Evolutionary conservation across 2,113 vertebrate genomes (phyloP).

Genomic region (Labeo catla): DNA sequence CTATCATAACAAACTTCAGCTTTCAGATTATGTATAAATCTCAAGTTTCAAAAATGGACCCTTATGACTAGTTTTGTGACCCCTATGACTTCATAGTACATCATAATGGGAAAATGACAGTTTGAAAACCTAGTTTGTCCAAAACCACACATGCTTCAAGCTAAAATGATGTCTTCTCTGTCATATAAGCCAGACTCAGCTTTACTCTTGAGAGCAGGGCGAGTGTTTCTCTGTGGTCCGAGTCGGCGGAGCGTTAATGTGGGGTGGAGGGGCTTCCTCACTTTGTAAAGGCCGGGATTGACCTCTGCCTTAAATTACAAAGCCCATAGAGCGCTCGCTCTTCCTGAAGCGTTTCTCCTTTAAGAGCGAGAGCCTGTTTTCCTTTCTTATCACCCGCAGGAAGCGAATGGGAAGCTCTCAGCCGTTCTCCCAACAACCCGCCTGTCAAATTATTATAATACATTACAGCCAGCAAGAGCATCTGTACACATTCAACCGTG

Average conservation of each 20-base stretch:
- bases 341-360: slow-evolving; percentile 58
- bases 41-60: too few species aligned
- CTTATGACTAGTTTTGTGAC: too few species aligned
- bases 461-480: slow-evolving; percentile 60
- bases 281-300: slow-evolving; percentile 59
- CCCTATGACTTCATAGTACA: too few species aligned
- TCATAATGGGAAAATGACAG: too few species aligned
- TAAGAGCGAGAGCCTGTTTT: slow-evolving; percentile 63
- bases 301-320: slow-evolving; percentile 61
- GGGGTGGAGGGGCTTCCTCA: slow-evolving; percentile 53
- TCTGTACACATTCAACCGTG: neutral
- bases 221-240: too few species aligned
- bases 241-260: slow-evolving; percentile 29
- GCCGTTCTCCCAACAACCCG: slow-evolving; percentile 67
- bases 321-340: slow-evolving; percentile 48
- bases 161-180: too few species aligned
- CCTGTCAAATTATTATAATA: slow-evolving; percentile 78
- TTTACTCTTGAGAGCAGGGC: too few species aligned
- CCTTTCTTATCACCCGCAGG: slow-evolving; percentile 76
- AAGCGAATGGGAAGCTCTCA: slow-evolving; percentile 77
- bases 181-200: too few species aligned
- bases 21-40: too few species aligned
- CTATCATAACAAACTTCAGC: too few species aligned
- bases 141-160: too few species aligned
- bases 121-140: too few species aligned